Base-by-base conservation (phyloP, 2,113 vertebrate species). In the Orthochromis indermauri region DNA sequence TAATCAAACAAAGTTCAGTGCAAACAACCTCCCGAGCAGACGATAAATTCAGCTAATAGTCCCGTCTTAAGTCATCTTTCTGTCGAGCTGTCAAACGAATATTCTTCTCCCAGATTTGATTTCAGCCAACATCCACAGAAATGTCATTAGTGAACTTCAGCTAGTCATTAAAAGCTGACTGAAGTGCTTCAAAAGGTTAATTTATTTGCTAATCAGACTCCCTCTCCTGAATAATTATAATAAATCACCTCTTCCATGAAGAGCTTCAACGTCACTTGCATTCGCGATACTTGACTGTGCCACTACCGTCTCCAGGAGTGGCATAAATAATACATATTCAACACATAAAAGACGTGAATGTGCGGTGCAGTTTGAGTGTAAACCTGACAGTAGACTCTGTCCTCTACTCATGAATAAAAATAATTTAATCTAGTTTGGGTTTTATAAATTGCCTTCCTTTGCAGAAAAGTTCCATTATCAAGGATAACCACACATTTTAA, bases 181-280 rank as follows among this genome's bases (percentile, higher is more conserved):
- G 49, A 88, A 93, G 76, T 53, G 83, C 82, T 90, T 88, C 79
- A 91, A 87, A 93, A 82, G 87, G 85, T 90, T 90, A 37, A 94
- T 94, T 90, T 90, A 91, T 92, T 89, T 92, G 83, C 63, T 71
- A 85, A 88, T 91, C 76, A 81, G 80, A 87, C 85, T 82, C 45
- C 54, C 49, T 89, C 85, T 63, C 71, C 54, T 47, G 81, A 92
- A 83, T 73, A 76, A 82, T 91, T 87, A 83, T 35, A 86, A 92
- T 91, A 91, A 91, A 94, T 92, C 84, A 92, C 4, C 73, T 76
- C 49, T 83, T 89, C 49, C 10, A 59, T 6, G 37, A 79, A 21
- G 80, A 82, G 63, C 87, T 55, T 81, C 53, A 55, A 49, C 33
- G 28, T 81, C 87, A 35, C 90, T 88, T 89, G 54, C 54, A 78